Conservation (phyloP, 2,113 vertebrate genomes). For the Corvus moneduloides region DNA sequence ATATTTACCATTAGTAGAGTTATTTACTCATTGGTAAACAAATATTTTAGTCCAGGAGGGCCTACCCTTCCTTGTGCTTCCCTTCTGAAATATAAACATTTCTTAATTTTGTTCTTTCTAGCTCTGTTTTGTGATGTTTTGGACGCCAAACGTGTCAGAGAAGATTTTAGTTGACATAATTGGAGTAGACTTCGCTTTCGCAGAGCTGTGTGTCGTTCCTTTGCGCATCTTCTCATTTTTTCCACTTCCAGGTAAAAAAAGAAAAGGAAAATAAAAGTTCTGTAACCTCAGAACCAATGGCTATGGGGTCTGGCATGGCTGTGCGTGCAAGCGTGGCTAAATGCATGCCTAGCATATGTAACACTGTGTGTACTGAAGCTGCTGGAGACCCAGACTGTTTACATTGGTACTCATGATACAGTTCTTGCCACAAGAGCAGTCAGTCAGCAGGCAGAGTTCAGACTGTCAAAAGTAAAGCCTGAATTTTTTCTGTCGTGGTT, state of each 20-base stretch:
- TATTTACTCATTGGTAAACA: background rate
- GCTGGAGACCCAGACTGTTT: background rate
- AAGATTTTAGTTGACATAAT: constrained; percentile 94
- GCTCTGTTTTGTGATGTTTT: constrained; percentile 97
- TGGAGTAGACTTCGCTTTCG: constrained; percentile 89
- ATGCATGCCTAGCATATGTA: background rate
- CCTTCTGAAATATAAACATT: background rate
- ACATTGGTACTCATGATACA: background rate
- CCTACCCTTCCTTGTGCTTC: background rate
- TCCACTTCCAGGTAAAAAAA: constrained; percentile 87
- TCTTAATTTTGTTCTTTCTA: constrained; percentile 54
- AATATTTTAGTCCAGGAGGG: background rate
- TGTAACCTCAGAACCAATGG: background rate
- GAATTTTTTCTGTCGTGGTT: background rate
- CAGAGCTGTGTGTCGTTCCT: constrained; percentile 89
- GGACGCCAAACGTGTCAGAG: constrained; percentile 92
- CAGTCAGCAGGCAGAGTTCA: background rate
- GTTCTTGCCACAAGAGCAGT: background rate
- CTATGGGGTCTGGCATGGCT: background rate
- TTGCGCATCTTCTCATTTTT: constrained; percentile 97
- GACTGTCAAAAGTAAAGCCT: background rate
- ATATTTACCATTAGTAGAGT: background rate
- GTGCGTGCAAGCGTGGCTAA: background rate
- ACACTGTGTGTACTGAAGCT: background rate
- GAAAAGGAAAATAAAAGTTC: background rate